A percentile compares a stretch with the other conserved stretches of the same genome.
Evolutionary conservation across 2,113 vertebrate genomes (phyloP).

Genomic region (Dissostichus mawsoni): DNA sequence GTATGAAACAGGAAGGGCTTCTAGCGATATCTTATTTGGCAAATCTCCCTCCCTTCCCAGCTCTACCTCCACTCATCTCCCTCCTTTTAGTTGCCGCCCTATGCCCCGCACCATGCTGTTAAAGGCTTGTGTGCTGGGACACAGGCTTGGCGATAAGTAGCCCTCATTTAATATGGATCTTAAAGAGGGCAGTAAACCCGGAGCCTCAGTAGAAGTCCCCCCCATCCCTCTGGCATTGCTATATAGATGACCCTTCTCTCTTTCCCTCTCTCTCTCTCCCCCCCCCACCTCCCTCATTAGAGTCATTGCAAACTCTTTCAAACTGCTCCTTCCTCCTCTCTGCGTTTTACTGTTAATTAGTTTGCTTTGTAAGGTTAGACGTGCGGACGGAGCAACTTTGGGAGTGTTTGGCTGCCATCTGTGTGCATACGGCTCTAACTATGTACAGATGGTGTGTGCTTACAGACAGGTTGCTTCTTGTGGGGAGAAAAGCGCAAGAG

Average conservation of each 20-base stretch:
- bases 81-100: slow-evolving; percentile 69
- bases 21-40: slow-evolving; percentile 35
- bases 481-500: slow-evolving; percentile 82
- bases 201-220: slow-evolving; percentile 66
- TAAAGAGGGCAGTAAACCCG: slow-evolving; percentile 83
- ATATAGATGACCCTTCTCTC: slow-evolving; percentile 65
- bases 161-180: slow-evolving; percentile 80
- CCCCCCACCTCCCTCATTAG: slow-evolving; percentile 80
- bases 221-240: slow-evolving; percentile 53
- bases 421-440: slow-evolving; percentile 94
- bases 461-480: slow-evolving; percentile 96
- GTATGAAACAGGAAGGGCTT: slow-evolving; percentile 28
- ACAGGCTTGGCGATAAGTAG: slow-evolving; percentile 78
- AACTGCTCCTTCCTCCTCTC: slow-evolving; percentile 90
- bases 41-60: slow-evolving; percentile 52
- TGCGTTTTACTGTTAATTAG: slow-evolving; percentile 90
- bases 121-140: slow-evolving; percentile 75
- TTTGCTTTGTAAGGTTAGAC: slow-evolving; percentile 97
- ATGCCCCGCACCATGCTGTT: slow-evolving; percentile 68
- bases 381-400: slow-evolving; percentile 93
- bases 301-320: slow-evolving; percentile 90
- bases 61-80: slow-evolving; percentile 58
- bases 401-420: slow-evolving; percentile 93
- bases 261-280: slow-evolving; percentile 50
- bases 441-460: slow-evolving; percentile 96